Conservation (phyloP, 2,113 vertebrate genomes). For the Cyrtonyx montezumae region DNA sequence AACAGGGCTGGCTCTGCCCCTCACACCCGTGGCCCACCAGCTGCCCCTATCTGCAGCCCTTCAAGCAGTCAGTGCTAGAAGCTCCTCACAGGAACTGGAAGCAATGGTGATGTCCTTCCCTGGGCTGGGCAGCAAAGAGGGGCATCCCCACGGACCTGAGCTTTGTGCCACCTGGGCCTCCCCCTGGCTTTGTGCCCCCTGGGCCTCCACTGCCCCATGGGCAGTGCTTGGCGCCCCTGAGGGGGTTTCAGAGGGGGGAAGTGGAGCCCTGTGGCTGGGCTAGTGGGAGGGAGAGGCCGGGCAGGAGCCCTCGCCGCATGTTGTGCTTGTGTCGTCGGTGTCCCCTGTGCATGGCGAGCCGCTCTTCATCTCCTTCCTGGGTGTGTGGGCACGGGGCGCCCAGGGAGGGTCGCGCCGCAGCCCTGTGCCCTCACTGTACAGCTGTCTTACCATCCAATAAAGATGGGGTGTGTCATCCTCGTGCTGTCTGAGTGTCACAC, state of each 20-base stretch:
- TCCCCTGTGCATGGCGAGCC: constrained; percentile 57
- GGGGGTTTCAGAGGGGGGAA: neutral
- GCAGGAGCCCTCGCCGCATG: constrained; percentile 18
- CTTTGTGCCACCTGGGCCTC: neutral
- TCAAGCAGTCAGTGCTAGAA: neutral
- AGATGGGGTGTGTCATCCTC: constrained; percentile 36
- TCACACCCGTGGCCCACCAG: neutral
- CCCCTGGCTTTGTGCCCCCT: accelerated
- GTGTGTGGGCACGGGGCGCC: neutral
- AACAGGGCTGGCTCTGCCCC: neutral
- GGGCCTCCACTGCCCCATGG: accelerated
- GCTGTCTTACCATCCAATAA: constrained; percentile 60
- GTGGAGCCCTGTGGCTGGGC: neutral
- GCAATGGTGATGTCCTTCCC: neutral
- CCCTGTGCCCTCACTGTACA: constrained; percentile 14
- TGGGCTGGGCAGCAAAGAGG: neutral
- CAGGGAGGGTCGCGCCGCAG: neutral
- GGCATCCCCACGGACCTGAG: neutral
- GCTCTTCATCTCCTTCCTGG: neutral
- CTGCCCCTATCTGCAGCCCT: neutral
- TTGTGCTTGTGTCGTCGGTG: constrained; percentile 46
- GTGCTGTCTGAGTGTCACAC: neutral
- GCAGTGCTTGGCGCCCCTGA: neutral
- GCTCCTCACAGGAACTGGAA: neutral
- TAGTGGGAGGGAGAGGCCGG: neutral